Base-by-base conservation (phyloP, 2,113 vertebrate species). In the Neoarius graeffei region DNA sequence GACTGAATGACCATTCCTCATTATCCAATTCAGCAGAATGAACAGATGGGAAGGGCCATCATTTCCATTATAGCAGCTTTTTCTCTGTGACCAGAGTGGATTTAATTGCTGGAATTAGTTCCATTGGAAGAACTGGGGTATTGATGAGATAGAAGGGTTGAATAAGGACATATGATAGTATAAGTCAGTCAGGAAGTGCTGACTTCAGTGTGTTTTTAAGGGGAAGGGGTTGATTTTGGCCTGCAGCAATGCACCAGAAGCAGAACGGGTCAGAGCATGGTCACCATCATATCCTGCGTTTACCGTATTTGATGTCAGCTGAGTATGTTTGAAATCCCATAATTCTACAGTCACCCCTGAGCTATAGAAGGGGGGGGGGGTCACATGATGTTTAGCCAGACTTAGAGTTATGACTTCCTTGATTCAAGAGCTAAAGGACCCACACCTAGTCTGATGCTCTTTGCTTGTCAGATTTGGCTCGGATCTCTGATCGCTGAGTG, bases 261-360 rank as follows among this genome's bases (percentile, higher is more conserved):
- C 64, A 17, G n/a, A 81, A 27, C 42, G 42, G 86, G 84, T 86
- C 84, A 86, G 13, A 27, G 13, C 20, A 42, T 69, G 84, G 71
- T 81, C 42, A 64, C 62, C 84, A 54, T 90, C 83, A 89, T 84
- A 79, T 88, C 89, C 91, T 92, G 81, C 86, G 84, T 90, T 88
- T 90, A 62, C 87, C 74, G 80, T 85, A 86, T 92, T n/a, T 87
- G 89, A 91, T 91, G 87, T 90, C 85, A 83, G 81, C 0, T 15
- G 84, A 86, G 79, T 57, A 81, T 35, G 87, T 83, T 87, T 74
- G 81, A 91, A 86, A 80, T 89, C 19, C 35, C 81, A 83, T 60
- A 88, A 87, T 81, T 86, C 54, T 50, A 54, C 59, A 77, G 67
- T 42, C 62, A 74, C 42, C 48, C 57, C 9, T 50, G 64, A 76